A percentile compares a stretch with the other conserved stretches of the same genome.
Conservation (phyloP, 2,113 vertebrate genomes). For the Callithrix jacchus region DNA sequence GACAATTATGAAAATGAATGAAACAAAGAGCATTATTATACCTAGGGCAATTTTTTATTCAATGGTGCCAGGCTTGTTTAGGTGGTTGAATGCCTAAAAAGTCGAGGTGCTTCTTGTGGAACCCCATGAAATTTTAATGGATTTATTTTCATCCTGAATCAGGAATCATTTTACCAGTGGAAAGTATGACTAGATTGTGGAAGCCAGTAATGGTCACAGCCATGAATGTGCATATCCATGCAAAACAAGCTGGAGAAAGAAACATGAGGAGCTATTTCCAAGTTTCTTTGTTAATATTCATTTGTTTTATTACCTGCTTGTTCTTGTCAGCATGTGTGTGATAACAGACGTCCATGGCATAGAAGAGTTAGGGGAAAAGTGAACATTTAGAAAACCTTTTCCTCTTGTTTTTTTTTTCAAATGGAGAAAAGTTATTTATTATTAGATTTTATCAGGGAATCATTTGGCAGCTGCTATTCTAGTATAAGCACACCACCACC, state of each 20-base stretch:
- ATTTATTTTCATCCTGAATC: conserved; percentile 44
- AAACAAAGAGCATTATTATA: not conserved
- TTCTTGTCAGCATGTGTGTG: not conserved
- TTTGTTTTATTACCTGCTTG: not conserved
- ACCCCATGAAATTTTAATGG: conserved; percentile 36
- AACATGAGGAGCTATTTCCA: not conserved
- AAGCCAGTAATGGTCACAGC: not conserved
- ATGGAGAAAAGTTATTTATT: not conserved
- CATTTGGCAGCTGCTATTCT: not conserved
- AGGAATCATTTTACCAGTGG: conserved; percentile 24
- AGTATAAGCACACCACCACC: not conserved
- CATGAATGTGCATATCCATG: not conserved
- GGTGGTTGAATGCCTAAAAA: conserved; percentile 24
- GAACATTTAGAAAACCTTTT: conserved; percentile 32
- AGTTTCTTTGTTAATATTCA: not conserved
- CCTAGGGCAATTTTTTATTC: not conserved
- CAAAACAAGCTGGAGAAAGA: conserved; percentile 11
- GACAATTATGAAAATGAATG: not conserved
- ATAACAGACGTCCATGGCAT: not conserved
- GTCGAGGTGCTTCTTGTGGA: conserved; percentile 10
- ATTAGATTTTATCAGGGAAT: not conserved
- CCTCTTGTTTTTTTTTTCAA: not conserved
- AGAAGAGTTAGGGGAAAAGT: not conserved
- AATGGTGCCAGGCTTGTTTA: not conserved
- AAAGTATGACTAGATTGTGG: conserved; percentile 13